Percentiles rank a stretch among this genome's conserved stretches.
Evolutionary conservation across 2,113 vertebrate genomes (phyloP).

Genomic region (Toxotes jaculatrix): DNA sequence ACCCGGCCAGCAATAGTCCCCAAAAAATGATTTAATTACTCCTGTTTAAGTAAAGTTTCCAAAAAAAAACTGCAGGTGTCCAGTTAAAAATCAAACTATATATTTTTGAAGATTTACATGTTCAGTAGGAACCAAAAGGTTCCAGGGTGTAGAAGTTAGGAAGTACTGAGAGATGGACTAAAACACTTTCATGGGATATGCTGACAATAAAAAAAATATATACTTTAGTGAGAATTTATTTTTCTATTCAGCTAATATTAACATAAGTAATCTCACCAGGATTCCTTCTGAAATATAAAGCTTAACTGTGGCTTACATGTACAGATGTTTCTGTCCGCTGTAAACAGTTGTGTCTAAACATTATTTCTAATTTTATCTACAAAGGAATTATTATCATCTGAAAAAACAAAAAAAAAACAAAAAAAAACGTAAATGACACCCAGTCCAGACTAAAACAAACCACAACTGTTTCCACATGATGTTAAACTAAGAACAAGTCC

Average conservation of each 20-base stretch:
- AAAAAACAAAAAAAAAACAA: conserved; percentile 4
- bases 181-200: conserved; percentile 14
- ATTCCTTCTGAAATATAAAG: background rate
- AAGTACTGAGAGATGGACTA: background rate
- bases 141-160: background rate
- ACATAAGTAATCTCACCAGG: background rate
- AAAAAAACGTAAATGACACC: background rate
- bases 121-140: background rate
- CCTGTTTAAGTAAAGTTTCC: background rate
- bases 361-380: conserved; percentile 14
- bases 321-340: background rate
- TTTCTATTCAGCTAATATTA: background rate
- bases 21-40: background rate
- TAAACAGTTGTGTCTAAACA: background rate
- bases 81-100: background rate
- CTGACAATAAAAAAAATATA: conserved; percentile 1
- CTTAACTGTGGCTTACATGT: background rate
- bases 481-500: conserved; percentile 34
- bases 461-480: conserved; percentile 40
- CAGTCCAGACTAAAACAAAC: conserved; percentile 30
- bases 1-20: conserved; percentile 15
- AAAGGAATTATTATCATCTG: conserved; percentile 23
- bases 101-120: background rate
- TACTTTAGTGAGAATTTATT: background rate
- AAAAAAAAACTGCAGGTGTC: background rate